Base-by-base conservation (phyloP, 1,140 invertebrate species). In the Bradynema listronoti region DNA sequence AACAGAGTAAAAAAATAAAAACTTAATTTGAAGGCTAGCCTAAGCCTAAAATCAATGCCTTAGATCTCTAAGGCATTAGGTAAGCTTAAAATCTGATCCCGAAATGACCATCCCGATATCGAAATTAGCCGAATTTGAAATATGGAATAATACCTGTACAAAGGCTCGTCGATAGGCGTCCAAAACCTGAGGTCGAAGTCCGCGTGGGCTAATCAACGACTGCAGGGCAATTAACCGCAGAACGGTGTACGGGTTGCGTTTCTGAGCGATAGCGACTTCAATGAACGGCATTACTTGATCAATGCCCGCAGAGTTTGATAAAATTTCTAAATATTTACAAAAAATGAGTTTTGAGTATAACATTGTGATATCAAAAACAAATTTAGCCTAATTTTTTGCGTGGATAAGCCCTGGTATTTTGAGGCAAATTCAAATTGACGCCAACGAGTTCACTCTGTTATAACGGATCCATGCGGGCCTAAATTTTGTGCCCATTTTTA, bases 231-330 rank as follows among this genome's bases (percentile, higher is more conserved):
- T 66, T 0, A 70, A 56, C 6, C 69, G 61, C 33, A 70, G 54
- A 24, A 72, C 49, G 6, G 55, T 11, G n/a, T 56, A 58, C 4
- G 51, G 25, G 19, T 54, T 30, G 14, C 47, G 30, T 5, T 43
- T 54, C 16, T 68, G 62, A 39, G 69, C 58, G 6, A 70, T 34
- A 16, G 34, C 25, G 46, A 71, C 66, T 29, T 70, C 68, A 16
- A 70, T 68, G 27, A 72, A 54, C 1, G 68, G 64, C 27, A 65
- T 6, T 5, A 59, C 45, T 47, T 66, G 61, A 30, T 70, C 68
- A 1, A 34, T 36, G 24, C 61, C 43, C 7, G 52, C 33, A n/a
- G n/a, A n/a, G 42, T 54, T 58, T 16, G 46, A 42, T 4, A 70
- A 39, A 3, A 70, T 42, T 22, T 70, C 68, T 70, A 49, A 24